These are phyloP conservation scores for Lipophrys pholis DNA, from an alignment of 2,113 vertebrate genomes.

Conservation along the genomic window DNA sequence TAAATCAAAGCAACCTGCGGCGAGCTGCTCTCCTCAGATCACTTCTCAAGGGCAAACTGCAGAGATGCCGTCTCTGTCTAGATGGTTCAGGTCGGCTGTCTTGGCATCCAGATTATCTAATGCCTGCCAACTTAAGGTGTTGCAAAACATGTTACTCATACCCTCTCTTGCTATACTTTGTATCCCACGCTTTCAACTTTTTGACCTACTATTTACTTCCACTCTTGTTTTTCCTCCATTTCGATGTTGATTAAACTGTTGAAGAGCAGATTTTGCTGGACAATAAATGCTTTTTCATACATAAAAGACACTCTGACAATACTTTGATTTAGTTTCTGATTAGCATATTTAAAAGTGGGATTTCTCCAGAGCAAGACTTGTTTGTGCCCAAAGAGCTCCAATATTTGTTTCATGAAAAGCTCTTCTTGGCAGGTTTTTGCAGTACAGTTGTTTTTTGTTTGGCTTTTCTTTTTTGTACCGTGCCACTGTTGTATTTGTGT, in stretches of 20 bases:
- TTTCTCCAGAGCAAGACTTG: constrained; percentile 19
- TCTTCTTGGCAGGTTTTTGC: constrained; percentile 29
- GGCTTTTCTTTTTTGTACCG: constrained; percentile 26
- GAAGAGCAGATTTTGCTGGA: background rate
- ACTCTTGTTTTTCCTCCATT: background rate
- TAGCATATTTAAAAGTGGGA: constrained; percentile 34
- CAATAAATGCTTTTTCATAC: background rate
- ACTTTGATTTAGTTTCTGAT: constrained; percentile 10
- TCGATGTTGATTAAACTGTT: background rate
- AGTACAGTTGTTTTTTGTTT: constrained; percentile 31
- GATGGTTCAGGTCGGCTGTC: constrained; percentile 60
- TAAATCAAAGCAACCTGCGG: constrained; percentile 77
- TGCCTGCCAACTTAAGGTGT: constrained; percentile 47
- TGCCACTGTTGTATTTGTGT: background rate
- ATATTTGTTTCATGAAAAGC: constrained; percentile 45
- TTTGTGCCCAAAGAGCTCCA: constrained; percentile 23
- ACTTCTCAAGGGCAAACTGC: constrained; percentile 76
- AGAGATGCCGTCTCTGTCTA: constrained; percentile 43
- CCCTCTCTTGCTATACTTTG: background rate
- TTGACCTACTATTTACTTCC: constrained; percentile 29
- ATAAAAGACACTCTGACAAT: constrained; percentile 5
- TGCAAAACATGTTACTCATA: constrained; percentile 41
- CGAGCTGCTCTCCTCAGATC: constrained; percentile 52
- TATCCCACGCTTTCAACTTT: constrained; percentile 1
- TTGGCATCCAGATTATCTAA: constrained; percentile 53